These are phyloP conservation scores for Xenotilapia longispinis DNA, from an alignment of 2,113 vertebrate genomes.

Conservation along the genomic window DNA sequence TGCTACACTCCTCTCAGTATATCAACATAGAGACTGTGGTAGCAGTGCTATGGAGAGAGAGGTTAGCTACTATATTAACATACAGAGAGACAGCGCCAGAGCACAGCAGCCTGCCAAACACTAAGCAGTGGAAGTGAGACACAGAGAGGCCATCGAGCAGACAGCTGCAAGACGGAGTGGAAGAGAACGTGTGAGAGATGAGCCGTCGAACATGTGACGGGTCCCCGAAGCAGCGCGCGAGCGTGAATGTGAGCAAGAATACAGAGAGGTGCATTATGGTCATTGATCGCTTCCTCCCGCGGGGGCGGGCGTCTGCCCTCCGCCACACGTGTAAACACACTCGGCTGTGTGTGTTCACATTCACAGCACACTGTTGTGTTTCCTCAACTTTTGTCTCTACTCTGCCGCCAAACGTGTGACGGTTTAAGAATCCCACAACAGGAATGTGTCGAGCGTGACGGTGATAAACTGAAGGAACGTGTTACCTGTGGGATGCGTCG, in stretches of 20 bases:
- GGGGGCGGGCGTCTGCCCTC: slow-evolving; percentile 32
- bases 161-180: slow-evolving; percentile 71
- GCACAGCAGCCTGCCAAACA: slow-evolving; percentile 66
- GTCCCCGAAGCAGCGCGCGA: slow-evolving; percentile 60
- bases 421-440: not conserved
- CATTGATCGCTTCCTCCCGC: slow-evolving; percentile 73
- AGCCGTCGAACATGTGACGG: slow-evolving; percentile 66
- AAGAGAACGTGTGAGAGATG: slow-evolving; percentile 68
- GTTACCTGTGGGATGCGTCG: not conserved
- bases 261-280: slow-evolving; percentile 75
- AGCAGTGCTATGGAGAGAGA: slow-evolving; percentile 60
- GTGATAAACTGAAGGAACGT: not conserved
- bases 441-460: not conserved
- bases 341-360: slow-evolving; percentile 30
- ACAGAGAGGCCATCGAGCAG: slow-evolving; percentile 63
- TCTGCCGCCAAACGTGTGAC: not conserved
- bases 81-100: slow-evolving; percentile 75
- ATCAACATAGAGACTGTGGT: slow-evolving; percentile 62
- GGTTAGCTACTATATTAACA: slow-evolving; percentile 69
- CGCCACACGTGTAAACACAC: slow-evolving; percentile 4
- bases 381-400: slow-evolving; percentile 4
- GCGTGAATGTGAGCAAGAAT: slow-evolving; percentile 72
- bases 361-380: slow-evolving; percentile 3
- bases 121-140: slow-evolving; percentile 50
- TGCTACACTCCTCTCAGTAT: slow-evolving; percentile 57